Evolutionary conservation across 1,140 invertebrate genomes (phyloP).

Genomic region (Myzus persicae): DNA sequence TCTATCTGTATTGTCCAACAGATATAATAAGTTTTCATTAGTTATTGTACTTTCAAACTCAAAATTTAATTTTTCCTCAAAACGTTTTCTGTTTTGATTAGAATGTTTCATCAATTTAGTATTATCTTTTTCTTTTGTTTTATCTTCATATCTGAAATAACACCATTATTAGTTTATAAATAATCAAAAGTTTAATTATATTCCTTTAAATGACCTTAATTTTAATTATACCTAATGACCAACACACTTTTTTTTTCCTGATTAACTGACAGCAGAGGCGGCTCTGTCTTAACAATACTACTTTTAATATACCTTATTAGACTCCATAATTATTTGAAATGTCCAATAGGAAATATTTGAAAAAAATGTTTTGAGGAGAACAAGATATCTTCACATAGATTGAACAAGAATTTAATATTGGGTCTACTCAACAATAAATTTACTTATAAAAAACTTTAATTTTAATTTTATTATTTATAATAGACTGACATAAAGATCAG

Average conservation of each 20-base stretch:
- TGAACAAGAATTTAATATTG: not conserved
- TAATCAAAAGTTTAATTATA: not conserved
- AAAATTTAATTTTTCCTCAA: constrained; percentile 31
- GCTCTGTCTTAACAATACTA: too few relatives aligned
- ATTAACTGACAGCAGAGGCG: too few relatives aligned
- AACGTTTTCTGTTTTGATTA: not conserved
- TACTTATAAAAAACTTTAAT: not conserved
- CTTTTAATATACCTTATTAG: too few relatives aligned
- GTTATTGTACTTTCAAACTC: constrained; percentile 50
- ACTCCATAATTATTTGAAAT: not conserved
- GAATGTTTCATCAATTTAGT: not conserved
- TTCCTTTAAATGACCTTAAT: too few relatives aligned
- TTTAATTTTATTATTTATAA: not conserved
- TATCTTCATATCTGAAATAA: constrained; percentile 30
- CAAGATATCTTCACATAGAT: not conserved
- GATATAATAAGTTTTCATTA: constrained; percentile 30
- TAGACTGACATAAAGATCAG: not conserved
- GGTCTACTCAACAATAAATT: not conserved
- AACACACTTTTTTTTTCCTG: too few relatives aligned
- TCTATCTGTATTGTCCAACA: constrained; percentile 17
- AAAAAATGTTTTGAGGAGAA: not conserved
- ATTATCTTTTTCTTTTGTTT: constrained; percentile 17
- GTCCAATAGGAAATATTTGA: not conserved
- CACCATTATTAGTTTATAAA: not conserved
- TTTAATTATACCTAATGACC: not conserved